Conservation (phyloP, 2,797 vertebrate genomes). For the Apodemus agrarius region DNA sequence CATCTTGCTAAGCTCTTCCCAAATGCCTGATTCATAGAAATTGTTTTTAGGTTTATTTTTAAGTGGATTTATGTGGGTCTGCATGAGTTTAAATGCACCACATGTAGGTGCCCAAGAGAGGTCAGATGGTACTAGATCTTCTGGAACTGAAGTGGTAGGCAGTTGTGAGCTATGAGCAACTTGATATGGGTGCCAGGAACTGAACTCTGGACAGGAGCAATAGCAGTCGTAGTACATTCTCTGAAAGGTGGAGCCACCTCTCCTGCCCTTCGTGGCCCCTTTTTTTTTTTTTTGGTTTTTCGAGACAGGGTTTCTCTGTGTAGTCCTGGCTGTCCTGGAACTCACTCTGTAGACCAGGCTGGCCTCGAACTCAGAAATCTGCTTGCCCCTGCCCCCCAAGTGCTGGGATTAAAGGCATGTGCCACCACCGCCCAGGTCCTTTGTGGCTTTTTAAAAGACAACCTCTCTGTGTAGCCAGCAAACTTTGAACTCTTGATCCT, state of each 20-base stretch:
- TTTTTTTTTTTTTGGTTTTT: too few species aligned
- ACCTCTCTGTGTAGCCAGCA: not conserved
- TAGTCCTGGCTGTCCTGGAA: too few species aligned
- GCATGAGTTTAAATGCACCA: not conserved
- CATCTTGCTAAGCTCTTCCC: not conserved
- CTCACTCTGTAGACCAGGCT: too few species aligned
- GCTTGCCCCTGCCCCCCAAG: too few species aligned
- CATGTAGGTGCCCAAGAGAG: not conserved
- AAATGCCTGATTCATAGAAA: not conserved
- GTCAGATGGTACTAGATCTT: too few species aligned
- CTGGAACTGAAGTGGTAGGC: not conserved
- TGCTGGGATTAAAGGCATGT: too few species aligned
- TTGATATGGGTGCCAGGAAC: not conserved
- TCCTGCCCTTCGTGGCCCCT: not conserved
- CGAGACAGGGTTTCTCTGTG: too few species aligned
- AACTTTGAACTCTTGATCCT: not conserved
- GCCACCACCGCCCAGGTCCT: too few species aligned
- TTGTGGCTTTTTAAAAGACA: not conserved
- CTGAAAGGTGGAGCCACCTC: not conserved
- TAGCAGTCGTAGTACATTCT: too few species aligned
- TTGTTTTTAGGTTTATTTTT: not conserved
- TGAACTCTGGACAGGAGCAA: not conserved
- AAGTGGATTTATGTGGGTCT: not conserved
- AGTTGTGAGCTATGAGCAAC: not conserved
- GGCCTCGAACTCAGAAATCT: too few species aligned